Percentiles rank a stretch among this genome's conserved stretches.
Conservation (phyloP, 2,113 vertebrate genomes). For the Nyctibius bracteatus region DNA sequence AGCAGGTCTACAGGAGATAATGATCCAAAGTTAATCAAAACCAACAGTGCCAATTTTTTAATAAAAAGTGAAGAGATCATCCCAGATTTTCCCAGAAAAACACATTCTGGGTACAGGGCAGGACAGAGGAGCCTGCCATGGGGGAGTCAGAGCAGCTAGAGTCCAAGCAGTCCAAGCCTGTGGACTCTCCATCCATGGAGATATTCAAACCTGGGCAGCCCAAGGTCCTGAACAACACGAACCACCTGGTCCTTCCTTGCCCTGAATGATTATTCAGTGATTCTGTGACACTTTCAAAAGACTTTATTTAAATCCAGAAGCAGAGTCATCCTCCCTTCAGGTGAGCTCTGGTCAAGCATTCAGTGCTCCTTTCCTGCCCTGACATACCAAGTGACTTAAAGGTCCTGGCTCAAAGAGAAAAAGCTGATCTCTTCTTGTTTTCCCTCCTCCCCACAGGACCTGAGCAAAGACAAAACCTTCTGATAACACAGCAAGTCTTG, state of each 20-base stretch:
- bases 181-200: background rate
- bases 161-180: background rate
- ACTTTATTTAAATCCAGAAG: background rate
- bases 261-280: background rate
- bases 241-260: background rate
- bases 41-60: accelerated
- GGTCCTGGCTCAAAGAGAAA: background rate
- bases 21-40: background rate
- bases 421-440: background rate
- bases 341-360: background rate
- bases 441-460: background rate
- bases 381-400: background rate
- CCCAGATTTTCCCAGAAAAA: background rate
- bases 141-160: background rate
- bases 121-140: background rate
- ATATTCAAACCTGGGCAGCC: background rate
- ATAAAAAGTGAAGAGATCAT: too few relatives aligned
- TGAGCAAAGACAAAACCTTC: background rate
- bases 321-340: background rate
- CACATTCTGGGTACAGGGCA: background rate
- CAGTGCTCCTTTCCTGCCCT: background rate
- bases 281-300: background rate
- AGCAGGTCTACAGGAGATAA: background rate
- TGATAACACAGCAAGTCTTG: background rate
- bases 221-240: background rate